Evolutionary conservation across 2,113 vertebrate species (phyloP).

Genomic region (Mystacornis crossleyi): DNA sequence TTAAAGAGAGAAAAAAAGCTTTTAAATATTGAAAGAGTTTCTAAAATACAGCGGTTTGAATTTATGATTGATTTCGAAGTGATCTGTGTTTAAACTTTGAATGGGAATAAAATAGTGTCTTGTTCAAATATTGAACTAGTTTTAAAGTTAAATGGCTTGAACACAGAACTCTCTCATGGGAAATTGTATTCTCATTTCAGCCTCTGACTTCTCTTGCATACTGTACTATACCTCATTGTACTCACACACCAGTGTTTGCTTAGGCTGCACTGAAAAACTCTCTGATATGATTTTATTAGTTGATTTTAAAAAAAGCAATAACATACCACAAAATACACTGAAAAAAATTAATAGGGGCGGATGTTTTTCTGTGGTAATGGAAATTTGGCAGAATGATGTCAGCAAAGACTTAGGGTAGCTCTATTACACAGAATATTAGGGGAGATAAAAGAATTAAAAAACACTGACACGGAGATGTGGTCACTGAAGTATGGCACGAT

Average conservation of each 20-base stretch:
- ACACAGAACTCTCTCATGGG: slow-evolving; percentile 48
- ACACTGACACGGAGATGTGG: not conserved
- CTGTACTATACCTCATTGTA: slow-evolving; percentile 52
- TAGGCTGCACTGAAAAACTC: not conserved
- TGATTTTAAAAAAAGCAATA: not conserved
- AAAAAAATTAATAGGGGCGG: slow-evolving; percentile 16
- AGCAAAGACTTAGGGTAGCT: not conserved
- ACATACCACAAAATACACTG: not conserved
- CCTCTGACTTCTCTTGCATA: slow-evolving; percentile 13
- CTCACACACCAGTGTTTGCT: not conserved
- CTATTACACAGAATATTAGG: not conserved
- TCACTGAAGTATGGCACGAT: not conserved
- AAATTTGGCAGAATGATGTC: not conserved
- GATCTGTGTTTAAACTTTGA: slow-evolving; percentile 48
- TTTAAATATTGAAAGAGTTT: slow-evolving; percentile 60
- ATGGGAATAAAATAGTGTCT: slow-evolving; percentile 65
- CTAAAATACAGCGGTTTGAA: slow-evolving; percentile 44
- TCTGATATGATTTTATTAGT: not conserved
- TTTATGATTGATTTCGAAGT: slow-evolving; percentile 53
- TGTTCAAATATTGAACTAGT: slow-evolving; percentile 69
- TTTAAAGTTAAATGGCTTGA: slow-evolving; percentile 69
- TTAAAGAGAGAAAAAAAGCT: not conserved
- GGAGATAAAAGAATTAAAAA: slow-evolving; percentile 15
- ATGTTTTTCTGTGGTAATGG: not conserved
- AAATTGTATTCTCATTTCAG: slow-evolving; percentile 61